Conservation (phyloP, 2,888 invertebrate genomes). For the Didymodactylos carnosus region DNA sequence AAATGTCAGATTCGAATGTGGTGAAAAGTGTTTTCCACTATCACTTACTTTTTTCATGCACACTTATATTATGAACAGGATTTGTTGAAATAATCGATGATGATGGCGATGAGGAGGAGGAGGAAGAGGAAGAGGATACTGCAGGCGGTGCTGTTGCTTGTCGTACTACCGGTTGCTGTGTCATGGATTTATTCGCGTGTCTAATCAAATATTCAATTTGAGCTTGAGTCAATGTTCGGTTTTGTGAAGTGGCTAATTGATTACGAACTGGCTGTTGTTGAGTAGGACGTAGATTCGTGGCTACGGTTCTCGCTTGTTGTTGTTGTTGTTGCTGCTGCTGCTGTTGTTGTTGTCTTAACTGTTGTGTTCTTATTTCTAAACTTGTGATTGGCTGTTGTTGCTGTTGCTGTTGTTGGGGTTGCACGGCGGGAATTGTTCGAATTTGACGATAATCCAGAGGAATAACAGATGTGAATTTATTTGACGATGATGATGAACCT, state of each 20-base stretch:
- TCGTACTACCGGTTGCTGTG: background rate
- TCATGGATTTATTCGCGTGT: background rate
- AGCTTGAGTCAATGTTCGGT: background rate
- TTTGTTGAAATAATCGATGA: too few species aligned
- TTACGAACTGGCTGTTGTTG: background rate
- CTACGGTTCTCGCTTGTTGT: background rate
- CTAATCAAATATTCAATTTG: background rate
- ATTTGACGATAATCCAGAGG: background rate
- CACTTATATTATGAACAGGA: too few species aligned
- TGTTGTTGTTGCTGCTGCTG: background rate
- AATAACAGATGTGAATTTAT: too few species aligned
- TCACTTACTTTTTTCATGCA: too few species aligned
- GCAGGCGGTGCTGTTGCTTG: background rate
- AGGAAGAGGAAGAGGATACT: background rate
- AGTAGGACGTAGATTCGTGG: background rate
- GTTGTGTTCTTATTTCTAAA: too few species aligned
- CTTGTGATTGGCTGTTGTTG: background rate
- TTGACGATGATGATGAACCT: too few species aligned
- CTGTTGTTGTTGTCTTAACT: background rate
- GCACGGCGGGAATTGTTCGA: background rate
- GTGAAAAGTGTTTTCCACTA: too few species aligned
- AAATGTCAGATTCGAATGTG: too few species aligned
- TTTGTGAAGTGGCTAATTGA: background rate
- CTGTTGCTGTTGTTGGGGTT: background rate
- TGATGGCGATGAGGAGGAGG: too few species aligned